A percentile compares a stretch with the other conserved stretches of the same genome.
Evolutionary conservation across 2,113 vertebrate genomes (phyloP).

Genomic region (Leucopsar rothschildi): DNA sequence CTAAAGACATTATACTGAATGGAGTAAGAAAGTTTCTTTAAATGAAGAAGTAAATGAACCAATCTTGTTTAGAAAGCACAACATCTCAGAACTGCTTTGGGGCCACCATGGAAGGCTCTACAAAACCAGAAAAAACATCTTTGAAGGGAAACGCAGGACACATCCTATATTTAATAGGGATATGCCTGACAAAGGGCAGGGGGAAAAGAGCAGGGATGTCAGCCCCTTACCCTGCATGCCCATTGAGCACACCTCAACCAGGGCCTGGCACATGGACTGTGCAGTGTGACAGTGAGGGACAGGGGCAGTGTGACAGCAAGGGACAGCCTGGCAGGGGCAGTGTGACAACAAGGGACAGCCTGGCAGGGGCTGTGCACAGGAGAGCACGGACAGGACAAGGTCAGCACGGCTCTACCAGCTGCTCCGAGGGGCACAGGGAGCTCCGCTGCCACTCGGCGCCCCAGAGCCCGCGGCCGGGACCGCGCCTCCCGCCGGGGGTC

Average conservation of each 20-base stretch:
- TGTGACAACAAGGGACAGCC: too few relatives aligned
- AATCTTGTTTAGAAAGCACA: background rate
- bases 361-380: too few relatives aligned
- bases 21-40: background rate
- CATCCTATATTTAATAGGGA: background rate
- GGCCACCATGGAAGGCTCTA: background rate
- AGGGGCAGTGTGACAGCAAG: background rate
- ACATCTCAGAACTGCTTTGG: background rate
- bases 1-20: background rate
- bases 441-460: accelerated
- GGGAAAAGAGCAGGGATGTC: background rate
- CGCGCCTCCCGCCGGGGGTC: background rate
- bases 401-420: background rate
- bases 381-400: background rate
- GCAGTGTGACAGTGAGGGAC: background rate
- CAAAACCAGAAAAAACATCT: background rate
- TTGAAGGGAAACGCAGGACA: background rate
- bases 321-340: accelerated
- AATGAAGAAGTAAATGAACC: background rate
- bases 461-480: too few relatives aligned
- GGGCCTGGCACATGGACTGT: accelerated
- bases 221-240: accelerated
- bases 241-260: background rate
- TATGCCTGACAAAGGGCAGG: background rate
- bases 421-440: background rate